phyloP scores from a whole-genome alignment of 2,797 vertebrate genomes.

The Coregonus suidteri region DNA sequence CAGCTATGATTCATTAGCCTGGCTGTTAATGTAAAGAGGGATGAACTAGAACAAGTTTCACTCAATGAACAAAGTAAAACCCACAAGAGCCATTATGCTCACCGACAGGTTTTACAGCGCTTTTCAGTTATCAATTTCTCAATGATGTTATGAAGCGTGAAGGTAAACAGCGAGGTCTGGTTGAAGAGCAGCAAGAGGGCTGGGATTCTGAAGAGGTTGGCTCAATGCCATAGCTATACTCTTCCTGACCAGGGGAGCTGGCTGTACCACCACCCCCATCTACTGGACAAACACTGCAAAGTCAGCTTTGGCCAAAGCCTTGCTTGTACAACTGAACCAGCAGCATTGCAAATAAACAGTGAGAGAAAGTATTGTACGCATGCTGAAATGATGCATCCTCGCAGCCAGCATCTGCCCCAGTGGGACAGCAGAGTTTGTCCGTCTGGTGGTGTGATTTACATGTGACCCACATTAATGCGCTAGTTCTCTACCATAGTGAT shows the following conservation, averaged over 20 bases:
- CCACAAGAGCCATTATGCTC: constrained; percentile 16
- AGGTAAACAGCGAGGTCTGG: constrained; percentile 26
- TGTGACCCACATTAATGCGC: constrained; percentile 59
- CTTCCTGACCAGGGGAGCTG: background rate
- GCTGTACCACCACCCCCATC: constrained; percentile 51
- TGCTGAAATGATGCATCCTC: constrained; percentile 44
- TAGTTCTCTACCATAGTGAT: constrained; percentile 31
- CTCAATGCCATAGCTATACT: background rate
- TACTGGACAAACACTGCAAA: constrained; percentile 16
- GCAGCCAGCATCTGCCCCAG: constrained; percentile 39
- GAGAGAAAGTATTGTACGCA: background rate
- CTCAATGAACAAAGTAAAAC: constrained; percentile 4
- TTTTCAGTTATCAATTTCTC: constrained; percentile 42
- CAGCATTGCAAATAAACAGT: background rate
- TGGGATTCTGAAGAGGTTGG: background rate
- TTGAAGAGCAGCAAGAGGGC: background rate
- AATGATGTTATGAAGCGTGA: constrained; percentile 28
- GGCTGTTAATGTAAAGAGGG: background rate
- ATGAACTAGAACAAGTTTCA: background rate
- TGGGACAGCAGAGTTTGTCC: constrained; percentile 13
- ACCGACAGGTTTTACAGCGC: constrained; percentile 25
- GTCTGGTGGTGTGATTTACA: constrained; percentile 50
- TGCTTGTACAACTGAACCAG: background rate
- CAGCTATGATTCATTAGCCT: constrained; percentile 1
- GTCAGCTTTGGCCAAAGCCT: background rate